These are phyloP conservation scores for Lepidocyrtinus sp. DNA, from an alignment of 2,888 invertebrate species.

Conservation along the genomic window DNA sequence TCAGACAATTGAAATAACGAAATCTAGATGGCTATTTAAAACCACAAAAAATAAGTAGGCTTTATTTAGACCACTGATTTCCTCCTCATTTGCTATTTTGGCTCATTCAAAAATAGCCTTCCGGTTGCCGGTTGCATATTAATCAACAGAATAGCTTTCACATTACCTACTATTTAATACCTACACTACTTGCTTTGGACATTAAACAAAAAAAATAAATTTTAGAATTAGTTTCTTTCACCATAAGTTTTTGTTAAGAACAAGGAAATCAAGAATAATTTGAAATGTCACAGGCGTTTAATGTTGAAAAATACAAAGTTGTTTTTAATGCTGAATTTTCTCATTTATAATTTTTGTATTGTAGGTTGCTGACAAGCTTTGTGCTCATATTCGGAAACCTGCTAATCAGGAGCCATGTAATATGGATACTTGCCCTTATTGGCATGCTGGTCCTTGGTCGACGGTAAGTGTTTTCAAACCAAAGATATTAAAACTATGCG, in stretches of 20 bases:
- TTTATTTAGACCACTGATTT: neutral
- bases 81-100: neutral
- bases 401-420: conserved; percentile 87
- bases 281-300: conserved; percentile 21
- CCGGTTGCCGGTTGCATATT: conserved; percentile 17
- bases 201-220: too few species aligned
- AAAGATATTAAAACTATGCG: neutral
- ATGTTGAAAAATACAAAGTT: neutral
- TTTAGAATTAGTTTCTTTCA: too few species aligned
- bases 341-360: conserved; percentile 68
- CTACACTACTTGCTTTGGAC: too few species aligned
- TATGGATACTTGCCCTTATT: conserved; percentile 86
- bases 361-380: conserved; percentile 85
- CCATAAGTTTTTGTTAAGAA: conserved; percentile 2
- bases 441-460: conserved; percentile 92
- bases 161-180: too few species aligned
- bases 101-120: conserved; percentile 22
- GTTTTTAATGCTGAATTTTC: conserved; percentile 12
- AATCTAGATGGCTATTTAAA: neutral
- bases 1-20: too few species aligned
- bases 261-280: conserved; percentile 35
- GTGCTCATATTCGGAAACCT: conserved; percentile 81
- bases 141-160: neutral
- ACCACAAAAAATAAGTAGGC: neutral
- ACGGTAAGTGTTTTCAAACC: conserved; percentile 79